A percentile compares a stretch with the other conserved stretches of the same genome.
These are phyloP conservation scores for Himalopsyche anomala DNA, from an alignment of 2,888 invertebrate genomes.

Conservation along the genomic window DNA sequence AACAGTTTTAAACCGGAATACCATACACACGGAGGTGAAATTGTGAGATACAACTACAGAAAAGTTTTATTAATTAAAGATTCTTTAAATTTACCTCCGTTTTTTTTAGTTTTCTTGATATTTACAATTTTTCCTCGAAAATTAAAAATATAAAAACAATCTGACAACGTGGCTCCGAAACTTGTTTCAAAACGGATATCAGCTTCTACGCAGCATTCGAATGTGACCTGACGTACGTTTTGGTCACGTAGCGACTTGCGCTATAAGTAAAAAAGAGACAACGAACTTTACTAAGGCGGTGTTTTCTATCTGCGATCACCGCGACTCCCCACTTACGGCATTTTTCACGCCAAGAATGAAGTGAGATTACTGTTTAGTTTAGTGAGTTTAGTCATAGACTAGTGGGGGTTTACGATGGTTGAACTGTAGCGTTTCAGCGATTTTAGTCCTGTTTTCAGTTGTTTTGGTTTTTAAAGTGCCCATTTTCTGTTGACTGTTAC, in stretches of 20 bases:
- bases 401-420: slow-evolving; percentile 75
- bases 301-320: slow-evolving; percentile 18
- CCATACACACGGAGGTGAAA: background rate
- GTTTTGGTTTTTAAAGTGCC: slow-evolving; percentile 64
- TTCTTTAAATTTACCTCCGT: background rate
- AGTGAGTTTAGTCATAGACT: slow-evolving; percentile 76
- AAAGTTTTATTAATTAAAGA: background rate
- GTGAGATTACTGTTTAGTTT: slow-evolving; percentile 80
- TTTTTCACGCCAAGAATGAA: slow-evolving; percentile 81
- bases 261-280: slow-evolving; percentile 58
- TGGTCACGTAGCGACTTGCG: slow-evolving; percentile 6
- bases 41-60: background rate
- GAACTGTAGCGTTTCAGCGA: slow-evolving; percentile 77
- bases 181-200: slow-evolving; percentile 86
- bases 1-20: slow-evolving; percentile 69
- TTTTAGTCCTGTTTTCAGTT: slow-evolving; percentile 58
- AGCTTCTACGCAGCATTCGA: slow-evolving; percentile 70
- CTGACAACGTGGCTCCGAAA: slow-evolving; percentile 80
- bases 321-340: slow-evolving; percentile 73
- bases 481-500: slow-evolving; percentile 49
- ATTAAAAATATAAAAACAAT: slow-evolving; percentile 65
- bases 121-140: slow-evolving; percentile 31
- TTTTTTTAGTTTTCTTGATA: background rate
- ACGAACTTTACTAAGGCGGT: slow-evolving; percentile 64
- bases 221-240: background rate